Evolutionary conservation across 2,113 vertebrate species (phyloP).

Genomic region (Sceloporus tristichus): DNA sequence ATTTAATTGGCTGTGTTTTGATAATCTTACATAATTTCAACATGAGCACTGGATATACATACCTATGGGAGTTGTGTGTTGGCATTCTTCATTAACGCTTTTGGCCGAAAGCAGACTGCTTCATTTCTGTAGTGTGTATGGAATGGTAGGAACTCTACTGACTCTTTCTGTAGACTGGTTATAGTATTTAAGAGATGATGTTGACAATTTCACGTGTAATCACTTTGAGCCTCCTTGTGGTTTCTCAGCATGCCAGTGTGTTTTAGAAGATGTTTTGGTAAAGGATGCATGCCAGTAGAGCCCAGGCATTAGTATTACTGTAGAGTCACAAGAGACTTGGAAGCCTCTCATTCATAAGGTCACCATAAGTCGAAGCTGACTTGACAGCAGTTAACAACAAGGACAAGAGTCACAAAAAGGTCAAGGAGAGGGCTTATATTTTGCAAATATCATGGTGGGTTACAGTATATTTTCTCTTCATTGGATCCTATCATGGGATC

Average conservation of each 20-base stretch:
- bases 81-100: constrained; percentile 56
- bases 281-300: not conserved
- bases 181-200: constrained; percentile 57
- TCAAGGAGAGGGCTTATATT: not conserved
- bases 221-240: constrained; percentile 56
- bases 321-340: not conserved
- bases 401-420: too few relatives aligned
- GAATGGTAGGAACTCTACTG: constrained; percentile 49
- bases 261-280: constrained; percentile 54
- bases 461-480: not conserved
- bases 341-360: too few relatives aligned
- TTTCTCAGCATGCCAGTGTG: constrained; percentile 66
- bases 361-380: too few relatives aligned
- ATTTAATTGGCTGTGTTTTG: constrained; percentile 45
- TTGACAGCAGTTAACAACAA: too few relatives aligned
- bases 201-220: constrained; percentile 64
- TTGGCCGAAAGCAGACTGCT: constrained; percentile 57
- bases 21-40: constrained; percentile 57
- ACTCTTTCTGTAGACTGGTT: constrained; percentile 70
- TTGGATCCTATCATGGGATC: not conserved
- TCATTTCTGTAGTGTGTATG: constrained; percentile 56
- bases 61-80: constrained; percentile 52
- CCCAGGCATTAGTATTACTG: not conserved
- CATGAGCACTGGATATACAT: constrained; percentile 56
- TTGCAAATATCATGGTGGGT: not conserved